Conservation (phyloP, 2,888 invertebrate species). For the Teleogryllus oceanicus region DNA sequence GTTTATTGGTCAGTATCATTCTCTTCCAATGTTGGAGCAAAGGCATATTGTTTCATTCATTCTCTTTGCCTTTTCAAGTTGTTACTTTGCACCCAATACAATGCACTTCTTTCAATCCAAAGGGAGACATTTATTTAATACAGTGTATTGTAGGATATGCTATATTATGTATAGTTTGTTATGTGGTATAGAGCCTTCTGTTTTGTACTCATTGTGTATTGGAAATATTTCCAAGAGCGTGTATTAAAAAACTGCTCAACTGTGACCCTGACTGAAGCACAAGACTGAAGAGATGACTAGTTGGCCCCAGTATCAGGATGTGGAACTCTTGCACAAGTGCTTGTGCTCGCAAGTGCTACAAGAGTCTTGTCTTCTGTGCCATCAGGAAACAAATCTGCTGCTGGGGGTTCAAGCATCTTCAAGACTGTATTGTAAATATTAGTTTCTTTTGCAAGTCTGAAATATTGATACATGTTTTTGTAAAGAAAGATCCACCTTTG, state of each 20-base stretch:
- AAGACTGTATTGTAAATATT: slow-evolving; percentile 7
- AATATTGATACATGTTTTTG: slow-evolving; percentile 4
- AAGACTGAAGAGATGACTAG: slow-evolving; percentile 10
- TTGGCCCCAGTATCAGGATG: neutral
- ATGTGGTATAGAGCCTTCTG: neutral
- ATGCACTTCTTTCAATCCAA: neutral
- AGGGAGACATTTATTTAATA: neutral
- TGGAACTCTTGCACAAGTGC: slow-evolving; percentile 8
- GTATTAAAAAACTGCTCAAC: neutral
- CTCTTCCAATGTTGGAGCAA: no score
- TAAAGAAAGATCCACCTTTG: slow-evolving; percentile 6
- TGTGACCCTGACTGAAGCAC: neutral
- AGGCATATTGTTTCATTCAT: no score
- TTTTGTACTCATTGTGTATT: neutral
- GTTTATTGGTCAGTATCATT: no score
- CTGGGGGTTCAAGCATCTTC: neutral
- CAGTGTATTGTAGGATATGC: neutral
- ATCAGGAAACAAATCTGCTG: neutral
- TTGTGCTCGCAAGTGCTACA: neutral
- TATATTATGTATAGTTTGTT: slow-evolving; percentile 12
- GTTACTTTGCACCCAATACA: neutral
- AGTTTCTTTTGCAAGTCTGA: slow-evolving; percentile 18
- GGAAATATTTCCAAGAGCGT: slow-evolving; percentile 8
- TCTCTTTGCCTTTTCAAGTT: no score
- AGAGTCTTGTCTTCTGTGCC: neutral